Percentiles rank a stretch among this genome's conserved stretches.
Evolutionary conservation across 2,113 vertebrate genomes (phyloP).

Genomic region (Anthoscopus minutus): DNA sequence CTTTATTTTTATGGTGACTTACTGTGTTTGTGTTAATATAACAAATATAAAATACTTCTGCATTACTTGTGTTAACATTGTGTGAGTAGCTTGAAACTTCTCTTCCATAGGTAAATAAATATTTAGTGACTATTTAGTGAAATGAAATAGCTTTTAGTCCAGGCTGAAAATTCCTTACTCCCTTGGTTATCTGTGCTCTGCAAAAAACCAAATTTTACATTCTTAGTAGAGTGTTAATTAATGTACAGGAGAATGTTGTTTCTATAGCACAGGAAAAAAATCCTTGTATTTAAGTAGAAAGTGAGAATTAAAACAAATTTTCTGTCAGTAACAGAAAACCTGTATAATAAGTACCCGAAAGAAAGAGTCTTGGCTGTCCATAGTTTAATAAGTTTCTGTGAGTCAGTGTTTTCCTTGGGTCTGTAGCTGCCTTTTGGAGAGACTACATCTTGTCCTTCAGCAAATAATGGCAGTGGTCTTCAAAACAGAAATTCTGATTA

Average conservation of each 20-base stretch:
- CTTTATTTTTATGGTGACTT: neutral
- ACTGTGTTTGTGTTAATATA: neutral
- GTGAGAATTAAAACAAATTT: neutral
- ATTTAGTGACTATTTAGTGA: neutral
- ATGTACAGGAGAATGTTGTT: neutral
- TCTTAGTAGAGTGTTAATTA: neutral
- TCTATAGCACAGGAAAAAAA: neutral
- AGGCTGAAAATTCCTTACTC: neutral
- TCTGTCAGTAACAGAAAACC: neutral
- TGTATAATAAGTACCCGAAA: neutral
- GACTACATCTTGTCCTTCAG: neutral
- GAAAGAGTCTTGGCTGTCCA: neutral
- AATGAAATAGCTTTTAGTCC: neutral
- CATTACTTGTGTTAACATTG: neutral
- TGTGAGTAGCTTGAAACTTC: neutral
- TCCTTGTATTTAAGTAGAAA: neutral
- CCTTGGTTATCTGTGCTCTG: neutral
- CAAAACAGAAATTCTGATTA: neutral
- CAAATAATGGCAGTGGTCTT: neutral
- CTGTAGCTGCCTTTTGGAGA: neutral
- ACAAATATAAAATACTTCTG: neutral
- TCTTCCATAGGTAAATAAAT: neutral
- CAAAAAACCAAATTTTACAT: neutral
- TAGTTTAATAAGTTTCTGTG: neutral
- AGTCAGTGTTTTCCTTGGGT: neutral